Evolutionary conservation across 1,140 invertebrate genomes (phyloP).

Genomic region (Glossosoma conforme): DNA sequence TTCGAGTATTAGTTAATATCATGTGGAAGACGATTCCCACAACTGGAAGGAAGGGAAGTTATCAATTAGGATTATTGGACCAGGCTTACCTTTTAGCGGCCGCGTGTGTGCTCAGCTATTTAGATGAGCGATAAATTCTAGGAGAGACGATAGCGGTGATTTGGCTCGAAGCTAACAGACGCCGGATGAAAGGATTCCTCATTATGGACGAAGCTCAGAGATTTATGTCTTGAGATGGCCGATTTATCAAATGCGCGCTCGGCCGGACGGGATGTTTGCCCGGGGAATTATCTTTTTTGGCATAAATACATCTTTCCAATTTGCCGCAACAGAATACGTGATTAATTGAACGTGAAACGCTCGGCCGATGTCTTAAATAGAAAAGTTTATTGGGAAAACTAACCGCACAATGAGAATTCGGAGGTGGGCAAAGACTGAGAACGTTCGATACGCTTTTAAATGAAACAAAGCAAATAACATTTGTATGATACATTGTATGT

Average conservation of each 20-base stretch:
- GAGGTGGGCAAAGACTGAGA: too few relatives aligned
- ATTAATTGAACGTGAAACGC: conserved; percentile 7
- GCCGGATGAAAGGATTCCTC: conserved; percentile 28
- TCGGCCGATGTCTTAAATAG: too few relatives aligned
- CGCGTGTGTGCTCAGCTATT: conserved; percentile 17
- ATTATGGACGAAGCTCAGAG: conserved; percentile 17
- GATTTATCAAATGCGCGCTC: conserved; percentile 12
- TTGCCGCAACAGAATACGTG: neutral
- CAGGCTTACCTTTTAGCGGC: conserved; percentile 31
- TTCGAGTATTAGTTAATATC: conserved; percentile 31
- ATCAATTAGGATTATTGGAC: conserved; percentile 34
- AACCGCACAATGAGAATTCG: too few relatives aligned
- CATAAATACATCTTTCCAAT: conserved; percentile 15
- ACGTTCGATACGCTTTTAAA: too few relatives aligned
- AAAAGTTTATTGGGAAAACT: too few relatives aligned
- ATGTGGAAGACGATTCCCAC: conserved; percentile 18
- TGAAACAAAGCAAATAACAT: too few relatives aligned
- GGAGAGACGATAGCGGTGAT: conserved; percentile 22
- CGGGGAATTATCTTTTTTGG: conserved; percentile 18
- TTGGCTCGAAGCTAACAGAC: conserved; percentile 24
- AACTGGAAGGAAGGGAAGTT: conserved; percentile 14
- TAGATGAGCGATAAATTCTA: conserved; percentile 28
- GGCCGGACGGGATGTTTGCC: conserved; percentile 9
- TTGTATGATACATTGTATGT: too few relatives aligned
- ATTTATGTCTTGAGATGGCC: conserved; percentile 20